Base-by-base conservation (phyloP, 2,797 vertebrate genomes). In the Melopsittacus undulatus region DNA sequence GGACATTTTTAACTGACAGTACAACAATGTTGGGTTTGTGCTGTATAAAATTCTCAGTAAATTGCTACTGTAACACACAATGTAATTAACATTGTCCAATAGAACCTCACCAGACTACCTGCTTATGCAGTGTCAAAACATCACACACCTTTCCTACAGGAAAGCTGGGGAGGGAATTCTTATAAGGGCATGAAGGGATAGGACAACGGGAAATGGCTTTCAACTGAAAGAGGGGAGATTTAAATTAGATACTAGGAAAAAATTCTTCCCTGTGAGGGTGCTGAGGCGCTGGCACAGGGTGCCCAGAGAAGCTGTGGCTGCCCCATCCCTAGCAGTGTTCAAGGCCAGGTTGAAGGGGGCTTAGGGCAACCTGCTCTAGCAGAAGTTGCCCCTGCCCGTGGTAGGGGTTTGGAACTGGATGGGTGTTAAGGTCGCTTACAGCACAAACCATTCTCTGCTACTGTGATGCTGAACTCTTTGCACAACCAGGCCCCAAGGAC, bases 251-350 rank as follows among this genome's bases (percentile, higher is more conserved):
- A 66, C 29, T 5, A 66, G 40, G 30, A 82, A 48, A 42, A 29
- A 48, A 29, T 19, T 22, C 11, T 38, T 43, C 22, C 30, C 46
- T 48, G 9, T 36, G 27, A 83, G 27, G 8, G 7, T 54, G 61
- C 3, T 8, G 32, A 62, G 34, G 5, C 32, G 0, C 36, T 49
- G 23, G 27, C 32, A 62, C 12, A 43, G 23, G 19, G 0, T 54
- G 11, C 20, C 52, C 20, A 62, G 36, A 62, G 42, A 19, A 56
- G 24, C 36, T 73, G 67, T 27, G 32, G 32, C 23, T 73, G 32
- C 14, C 18, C 22, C 32, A 45, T 56, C 36, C 52, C 24, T 21
- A n/a, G 18, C 43, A 56, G 2, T 24, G 23, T 34, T 2, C 52
- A 67, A 17, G 5, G 21, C 36, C 67, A 62, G 36, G 21, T 3